Evolutionary conservation across 1,140 invertebrate genomes (phyloP), one percentile per base, ranked within the genome.

Genomic region (Asobara japonica): DNA sequence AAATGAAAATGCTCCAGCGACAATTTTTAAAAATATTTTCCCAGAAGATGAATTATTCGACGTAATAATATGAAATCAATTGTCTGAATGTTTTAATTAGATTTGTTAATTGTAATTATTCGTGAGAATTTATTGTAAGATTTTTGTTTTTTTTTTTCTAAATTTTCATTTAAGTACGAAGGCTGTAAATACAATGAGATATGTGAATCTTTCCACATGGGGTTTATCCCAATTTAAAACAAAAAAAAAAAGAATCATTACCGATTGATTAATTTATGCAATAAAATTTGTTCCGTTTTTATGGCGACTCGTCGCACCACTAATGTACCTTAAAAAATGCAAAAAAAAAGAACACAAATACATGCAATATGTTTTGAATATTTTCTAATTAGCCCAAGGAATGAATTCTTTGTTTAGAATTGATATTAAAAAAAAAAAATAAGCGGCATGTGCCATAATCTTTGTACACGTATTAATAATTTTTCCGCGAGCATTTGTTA

Each of bases 381-480:
- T 64, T 38, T 71, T 70, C 22, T 10, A 45, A 68, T 60, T 41
- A 51, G 27, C n/a, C 29, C 45, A 69, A 69, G 29, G 31, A 80
- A 71, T 82, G 36, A 38, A 61, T 31, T n/a, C 48, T 30, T 83
- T 82, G 83, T 84, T 84, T 82, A 80, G 81, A 83, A 83, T 84
- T n/a, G n/a, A 84, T 27, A 69, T 31, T 83, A 33, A 61, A 33
- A 62, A 62, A 62, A n/a, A n/a, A n/a, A n/a, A n/a, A n/a, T n/a
- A n/a, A n/a, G n/a, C 79, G 82, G 82, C 80, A 81, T 77, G 82
- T 84, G 82, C 83, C 83, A 84, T 84, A 82, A 84, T 80, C 83
- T 81, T 69, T 74, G 74, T 78, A 76, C 29, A n/a, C 41, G 33
- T 45, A 25, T 29, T 51, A 30, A 69, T 67, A 67, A 67, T 61